Conservation (phyloP, 2,113 vertebrate genomes). For the Tragulus kanchil region DNA sequence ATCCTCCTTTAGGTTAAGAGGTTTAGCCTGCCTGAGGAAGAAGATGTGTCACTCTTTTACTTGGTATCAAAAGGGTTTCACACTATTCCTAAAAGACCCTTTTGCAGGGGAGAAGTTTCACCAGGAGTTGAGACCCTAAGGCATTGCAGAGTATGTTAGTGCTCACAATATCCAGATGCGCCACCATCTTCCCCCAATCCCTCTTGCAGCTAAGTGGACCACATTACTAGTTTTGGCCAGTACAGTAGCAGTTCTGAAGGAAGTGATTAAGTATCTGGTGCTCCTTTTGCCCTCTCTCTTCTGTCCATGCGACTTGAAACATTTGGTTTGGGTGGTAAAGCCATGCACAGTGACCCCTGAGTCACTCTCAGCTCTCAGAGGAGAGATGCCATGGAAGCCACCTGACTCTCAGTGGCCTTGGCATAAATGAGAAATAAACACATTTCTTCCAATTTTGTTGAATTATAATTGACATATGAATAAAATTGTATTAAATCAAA, state of each 20-base stretch:
- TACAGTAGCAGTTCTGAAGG: not conserved
- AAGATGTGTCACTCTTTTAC: not conserved
- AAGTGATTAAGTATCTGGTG: not conserved
- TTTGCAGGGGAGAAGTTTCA: not conserved
- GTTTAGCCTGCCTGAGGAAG: not conserved
- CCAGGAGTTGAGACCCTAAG: not conserved
- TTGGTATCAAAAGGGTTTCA: not conserved
- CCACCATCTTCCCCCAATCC: not conserved
- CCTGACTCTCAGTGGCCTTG: not conserved
- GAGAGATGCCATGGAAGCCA: not conserved
- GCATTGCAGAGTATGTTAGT: rapidly evolving
- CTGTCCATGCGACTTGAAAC: not conserved
- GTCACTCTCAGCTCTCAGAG: not conserved
- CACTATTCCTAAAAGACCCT: not conserved
- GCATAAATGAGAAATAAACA: not conserved
- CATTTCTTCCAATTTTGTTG: not conserved
- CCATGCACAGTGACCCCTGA: not conserved
- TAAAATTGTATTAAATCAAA: not conserved
- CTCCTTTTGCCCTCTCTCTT: not conserved
- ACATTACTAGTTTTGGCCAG: not conserved
- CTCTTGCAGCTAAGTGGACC: not conserved
- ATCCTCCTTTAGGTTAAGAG: not conserved
- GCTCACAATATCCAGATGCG: rapidly evolving
- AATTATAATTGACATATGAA: not conserved
- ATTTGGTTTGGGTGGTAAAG: not conserved